Evolutionary conservation across 1,140 invertebrate species (phyloP).

Genomic region (Platyscapa corneri): DNA sequence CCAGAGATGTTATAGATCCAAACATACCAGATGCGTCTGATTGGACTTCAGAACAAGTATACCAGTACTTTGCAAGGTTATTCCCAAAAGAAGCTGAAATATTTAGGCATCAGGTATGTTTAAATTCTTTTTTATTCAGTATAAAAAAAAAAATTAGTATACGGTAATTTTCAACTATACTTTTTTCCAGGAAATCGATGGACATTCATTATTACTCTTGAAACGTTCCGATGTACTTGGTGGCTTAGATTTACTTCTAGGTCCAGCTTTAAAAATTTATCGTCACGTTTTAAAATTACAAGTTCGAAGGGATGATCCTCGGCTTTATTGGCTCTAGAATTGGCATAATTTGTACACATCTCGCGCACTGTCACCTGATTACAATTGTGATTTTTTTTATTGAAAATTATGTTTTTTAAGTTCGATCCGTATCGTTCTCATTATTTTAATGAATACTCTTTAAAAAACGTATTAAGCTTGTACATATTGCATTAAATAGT

Average conservation of each 20-base stretch:
- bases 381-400: constrained; percentile 31
- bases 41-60: constrained; percentile 89
- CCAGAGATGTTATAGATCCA: constrained; percentile 75
- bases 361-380: background rate
- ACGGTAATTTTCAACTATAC: constrained; percentile 37
- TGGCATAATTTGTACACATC: constrained; percentile 14
- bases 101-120: constrained; percentile 85
- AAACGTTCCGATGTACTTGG: constrained; percentile 86
- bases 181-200: constrained; percentile 89
- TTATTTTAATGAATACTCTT: constrained; percentile 42
- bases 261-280: constrained; percentile 91
- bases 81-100: constrained; percentile 85
- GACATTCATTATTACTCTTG: constrained; percentile 85
- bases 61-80: constrained; percentile 83
- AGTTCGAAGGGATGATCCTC: constrained; percentile 80
- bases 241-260: constrained; percentile 85
- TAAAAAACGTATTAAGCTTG: constrained; percentile 21
- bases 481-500: constrained; percentile 42
- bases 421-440: constrained; percentile 24
- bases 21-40: constrained; percentile 85
- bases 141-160: constrained; percentile 5
- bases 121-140: background rate
- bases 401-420: constrained; percentile 12
- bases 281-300: constrained; percentile 83
- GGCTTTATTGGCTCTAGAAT: constrained; percentile 77